A percentile compares a stretch with the other conserved stretches of the same genome.
Conservation (phyloP, 2,797 vertebrate species). For the Miichthys miiuy region DNA sequence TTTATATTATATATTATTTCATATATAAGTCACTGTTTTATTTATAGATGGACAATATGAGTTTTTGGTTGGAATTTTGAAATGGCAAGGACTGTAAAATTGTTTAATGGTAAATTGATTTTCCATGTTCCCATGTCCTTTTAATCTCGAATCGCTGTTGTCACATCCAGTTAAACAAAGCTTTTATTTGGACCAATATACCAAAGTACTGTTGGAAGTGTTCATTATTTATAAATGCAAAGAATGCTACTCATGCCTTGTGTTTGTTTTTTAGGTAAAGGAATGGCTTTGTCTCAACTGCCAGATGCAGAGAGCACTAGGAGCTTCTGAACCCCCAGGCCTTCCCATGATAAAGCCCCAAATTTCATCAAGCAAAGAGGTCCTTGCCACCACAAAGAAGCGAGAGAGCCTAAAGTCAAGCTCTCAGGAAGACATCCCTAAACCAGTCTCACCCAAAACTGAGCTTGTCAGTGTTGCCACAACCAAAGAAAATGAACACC, state of each 20-base stretch:
- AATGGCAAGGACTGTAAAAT: neutral
- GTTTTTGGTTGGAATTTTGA: neutral
- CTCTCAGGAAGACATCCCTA: conserved; percentile 48
- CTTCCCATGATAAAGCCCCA: conserved; percentile 82
- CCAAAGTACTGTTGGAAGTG: neutral
- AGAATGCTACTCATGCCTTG: conserved; percentile 40
- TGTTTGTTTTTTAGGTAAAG: conserved; percentile 82
- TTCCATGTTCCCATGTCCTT: neutral
- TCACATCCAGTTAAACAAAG: neutral
- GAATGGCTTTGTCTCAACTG: conserved; percentile 98
- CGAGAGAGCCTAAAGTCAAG: conserved; percentile 35
- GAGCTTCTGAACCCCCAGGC: conserved; percentile 85
- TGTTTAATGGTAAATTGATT: neutral
- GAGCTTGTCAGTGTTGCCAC: conserved; percentile 23
- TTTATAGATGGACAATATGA: neutral
- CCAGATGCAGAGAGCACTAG: conserved; percentile 94
- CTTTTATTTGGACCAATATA: conserved; percentile 15
- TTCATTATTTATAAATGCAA: neutral
- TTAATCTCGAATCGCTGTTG: neutral
- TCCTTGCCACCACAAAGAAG: conserved; percentile 38
- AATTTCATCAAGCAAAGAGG: conserved; percentile 77
- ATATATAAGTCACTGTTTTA: neutral
- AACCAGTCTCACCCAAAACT: conserved; percentile 31
- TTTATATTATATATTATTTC: neutral
- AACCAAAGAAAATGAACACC: conserved; percentile 47